phyloP scores from a whole-genome alignment of 1,140 invertebrate species.

The Bombus balteatus region DNA sequence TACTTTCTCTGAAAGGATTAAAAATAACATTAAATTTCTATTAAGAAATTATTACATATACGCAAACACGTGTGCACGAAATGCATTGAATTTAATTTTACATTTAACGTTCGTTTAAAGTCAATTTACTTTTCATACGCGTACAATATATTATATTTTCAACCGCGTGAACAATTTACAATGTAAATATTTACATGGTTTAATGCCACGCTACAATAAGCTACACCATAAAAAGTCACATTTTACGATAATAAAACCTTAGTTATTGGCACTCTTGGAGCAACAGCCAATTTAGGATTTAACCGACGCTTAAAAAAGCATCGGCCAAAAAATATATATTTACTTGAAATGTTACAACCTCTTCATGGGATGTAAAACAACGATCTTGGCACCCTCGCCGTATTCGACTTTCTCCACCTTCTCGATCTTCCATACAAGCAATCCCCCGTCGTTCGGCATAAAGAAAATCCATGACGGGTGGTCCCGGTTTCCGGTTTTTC shows the following conservation, averaged over 20 bases:
- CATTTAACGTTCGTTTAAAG: no score
- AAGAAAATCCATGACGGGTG: constrained; percentile 72
- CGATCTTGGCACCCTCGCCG: constrained; percentile 34
- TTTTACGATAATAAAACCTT: background rate
- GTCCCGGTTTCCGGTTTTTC: constrained; percentile 68
- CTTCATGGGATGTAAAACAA: constrained; percentile 36
- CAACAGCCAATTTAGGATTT: constrained; percentile 13
- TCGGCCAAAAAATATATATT: background rate
- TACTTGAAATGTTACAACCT: background rate
- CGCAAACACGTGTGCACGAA: no score
- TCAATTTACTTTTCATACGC: no score
- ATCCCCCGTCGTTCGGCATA: constrained; percentile 68
- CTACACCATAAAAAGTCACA: no score
- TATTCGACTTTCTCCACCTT: constrained; percentile 40
- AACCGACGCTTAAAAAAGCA: background rate
- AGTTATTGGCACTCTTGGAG: background rate
- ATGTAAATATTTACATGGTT: no score
- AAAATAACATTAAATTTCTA: no score
- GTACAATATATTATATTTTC: no score
- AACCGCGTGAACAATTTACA: no score
- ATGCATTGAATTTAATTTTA: no score
- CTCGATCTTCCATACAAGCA: constrained; percentile 49
- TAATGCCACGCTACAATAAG: no score
- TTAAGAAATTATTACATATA: no score
- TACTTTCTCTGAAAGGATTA: no score